Percentiles rank a stretch among this genome's conserved stretches.
These are phyloP conservation scores for Philopedon plagiatum DNA, from an alignment of 2,888 invertebrate species.

Conservation along the genomic window DNA sequence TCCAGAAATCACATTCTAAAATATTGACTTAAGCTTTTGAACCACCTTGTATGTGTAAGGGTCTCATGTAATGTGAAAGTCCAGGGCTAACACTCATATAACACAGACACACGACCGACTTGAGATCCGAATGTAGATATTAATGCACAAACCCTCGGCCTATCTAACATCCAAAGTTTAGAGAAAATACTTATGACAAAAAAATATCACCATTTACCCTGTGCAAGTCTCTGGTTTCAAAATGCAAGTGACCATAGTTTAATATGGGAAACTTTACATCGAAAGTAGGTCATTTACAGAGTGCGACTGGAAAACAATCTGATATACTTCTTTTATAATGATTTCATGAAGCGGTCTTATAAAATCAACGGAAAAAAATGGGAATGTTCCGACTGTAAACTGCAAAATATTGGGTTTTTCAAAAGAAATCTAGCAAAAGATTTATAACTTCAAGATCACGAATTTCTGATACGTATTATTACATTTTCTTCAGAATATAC, in stretches of 20 bases:
- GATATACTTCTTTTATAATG: neutral
- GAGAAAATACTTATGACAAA: slow-evolving; percentile 71
- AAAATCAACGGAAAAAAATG: too few species aligned
- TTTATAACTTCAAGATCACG: too few species aligned
- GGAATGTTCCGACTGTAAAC: too few species aligned
- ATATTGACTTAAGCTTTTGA: too few species aligned
- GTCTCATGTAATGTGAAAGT: slow-evolving; percentile 28
- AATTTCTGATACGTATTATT: too few species aligned
- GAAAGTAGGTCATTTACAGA: slow-evolving; percentile 38
- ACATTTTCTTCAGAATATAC: too few species aligned
- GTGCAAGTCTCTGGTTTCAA: slow-evolving; percentile 71
- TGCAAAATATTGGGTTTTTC: too few species aligned
- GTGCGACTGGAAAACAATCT: slow-evolving; percentile 32
- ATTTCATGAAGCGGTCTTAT: neutral
- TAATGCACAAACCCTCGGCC: slow-evolving; percentile 70
- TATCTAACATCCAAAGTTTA: slow-evolving; percentile 70
- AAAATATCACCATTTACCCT: slow-evolving; percentile 72
- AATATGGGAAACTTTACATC: slow-evolving; percentile 51
- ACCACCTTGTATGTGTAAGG: too few species aligned
- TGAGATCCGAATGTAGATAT: slow-evolving; percentile 67
- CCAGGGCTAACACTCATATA: slow-evolving; percentile 52
- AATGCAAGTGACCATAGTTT: slow-evolving; percentile 68
- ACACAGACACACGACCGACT: slow-evolving; percentile 65
- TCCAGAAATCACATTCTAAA: too few species aligned
- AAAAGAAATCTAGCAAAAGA: too few species aligned